Evolutionary conservation across 2,888 invertebrate genomes (phyloP), one percentile per base, ranked within the genome.

Genomic region (Gibbula magus): DNA sequence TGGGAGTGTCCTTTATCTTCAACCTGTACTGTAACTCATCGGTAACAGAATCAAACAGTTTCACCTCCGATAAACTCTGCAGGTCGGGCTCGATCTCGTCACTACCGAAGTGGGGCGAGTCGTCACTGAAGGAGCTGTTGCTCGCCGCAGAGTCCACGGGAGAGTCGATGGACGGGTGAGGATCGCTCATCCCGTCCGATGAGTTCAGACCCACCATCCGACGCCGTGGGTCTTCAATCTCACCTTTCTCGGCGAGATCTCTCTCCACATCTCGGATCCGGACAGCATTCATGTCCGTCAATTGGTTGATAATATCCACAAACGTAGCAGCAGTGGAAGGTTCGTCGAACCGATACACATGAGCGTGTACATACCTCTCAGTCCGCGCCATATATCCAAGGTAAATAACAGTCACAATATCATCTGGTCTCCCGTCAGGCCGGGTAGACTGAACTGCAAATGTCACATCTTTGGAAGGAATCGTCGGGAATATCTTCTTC

Each of bases 341-440:
- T 13, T 97, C 97, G 93, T 99, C 99, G 93, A 97, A 98, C 93
- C 98, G 95, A 92, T 95, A 99, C 78, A 97, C 98, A 92, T 99
- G 99, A 2, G 98, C 97, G 92, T 99, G 98, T 35, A 99, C 96
- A 0, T 98, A 98, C 92, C 97, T 97, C 87, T 97, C 96, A 10
- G 98, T 98, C 79, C 97, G 96, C 0, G 98, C 98, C 94, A 99
- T 99, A 92, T 97, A 98, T 0, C 99, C 95, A 73, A 99, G 94
- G 85, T 98, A 95, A 79, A 99, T 97, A 88, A 97, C 97, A 0
- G 98, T 97, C 67, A 99, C 98, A 61, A 98, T 96, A 91, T 99
- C 99, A 85, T 94, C 93, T 0, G 94, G 94, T 18, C 91, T 61
- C 79, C 96, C 97, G 91, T 98, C 98, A 0, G 94, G 94, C 86